phyloP scores from a whole-genome alignment of 2,888 invertebrate genomes.

The Arctia plantaginis region DNA sequence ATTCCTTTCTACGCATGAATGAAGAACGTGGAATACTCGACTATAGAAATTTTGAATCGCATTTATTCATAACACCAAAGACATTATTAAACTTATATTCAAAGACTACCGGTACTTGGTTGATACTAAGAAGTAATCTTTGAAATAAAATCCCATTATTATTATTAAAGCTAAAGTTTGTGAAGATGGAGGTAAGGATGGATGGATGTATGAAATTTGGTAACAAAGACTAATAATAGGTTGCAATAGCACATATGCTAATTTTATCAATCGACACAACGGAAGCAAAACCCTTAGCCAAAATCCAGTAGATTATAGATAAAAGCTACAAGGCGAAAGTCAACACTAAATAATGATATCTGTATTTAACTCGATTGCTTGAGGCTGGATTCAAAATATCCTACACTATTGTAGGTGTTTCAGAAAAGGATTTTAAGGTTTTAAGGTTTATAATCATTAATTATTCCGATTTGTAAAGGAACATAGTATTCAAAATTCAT shows the following conservation, averaged over 20 bases:
- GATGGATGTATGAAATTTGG: no score
- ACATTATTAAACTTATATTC: neutral
- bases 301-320: neutral
- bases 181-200: no score
- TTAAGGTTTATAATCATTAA: no score
- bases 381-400: no score
- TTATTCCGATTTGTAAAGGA: no score
- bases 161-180: no score
- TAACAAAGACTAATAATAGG: no score
- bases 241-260: no score
- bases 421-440: no score
- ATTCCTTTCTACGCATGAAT: conserved; percentile 32
- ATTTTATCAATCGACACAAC: neutral
- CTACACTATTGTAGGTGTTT: no score
- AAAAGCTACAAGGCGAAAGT: no score
- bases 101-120: neutral
- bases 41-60: conserved; percentile 32
- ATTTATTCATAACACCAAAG: conserved; percentile 12
- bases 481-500: no score
- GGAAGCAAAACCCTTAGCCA: neutral
- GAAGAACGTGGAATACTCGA: conserved; percentile 10
- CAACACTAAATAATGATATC: neutral
- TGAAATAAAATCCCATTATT: neutral
- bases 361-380: neutral
- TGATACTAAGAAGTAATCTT: neutral